Evolutionary conservation across 2,888 invertebrate species (phyloP).

Genomic region (Nipponacmea schrenckii): DNA sequence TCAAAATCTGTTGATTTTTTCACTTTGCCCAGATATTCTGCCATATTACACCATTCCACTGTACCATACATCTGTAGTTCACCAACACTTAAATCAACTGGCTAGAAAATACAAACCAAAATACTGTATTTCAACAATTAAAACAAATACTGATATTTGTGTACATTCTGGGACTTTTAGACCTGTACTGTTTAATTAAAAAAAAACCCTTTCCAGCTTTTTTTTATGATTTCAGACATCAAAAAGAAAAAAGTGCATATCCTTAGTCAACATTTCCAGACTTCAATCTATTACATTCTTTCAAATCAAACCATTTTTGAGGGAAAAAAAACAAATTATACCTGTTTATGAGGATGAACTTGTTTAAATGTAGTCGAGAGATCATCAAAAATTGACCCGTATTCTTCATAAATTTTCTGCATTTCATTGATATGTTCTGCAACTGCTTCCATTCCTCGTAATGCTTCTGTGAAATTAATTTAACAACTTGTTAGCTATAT

Average conservation of each 20-base stretch:
- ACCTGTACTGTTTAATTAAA: too few relatives aligned
- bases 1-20: constrained; percentile 95
- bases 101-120: constrained; percentile 37
- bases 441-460: constrained; percentile 93
- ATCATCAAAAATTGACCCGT: constrained; percentile 98
- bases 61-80: constrained; percentile 97
- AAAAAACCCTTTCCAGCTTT: background rate
- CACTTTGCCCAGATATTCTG: constrained; percentile 96
- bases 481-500: background rate
- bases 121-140: background rate
- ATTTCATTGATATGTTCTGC: constrained; percentile 99
- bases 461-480: constrained; percentile 47
- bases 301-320: too few relatives aligned
- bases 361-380: constrained; percentile 70
- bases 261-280: too few relatives aligned
- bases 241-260: too few relatives aligned
- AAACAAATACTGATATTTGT: too few relatives aligned
- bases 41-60: constrained; percentile 97
- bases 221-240: too few relatives aligned
- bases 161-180: too few relatives aligned
- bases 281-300: background rate
- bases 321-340: constrained; percentile 18
- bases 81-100: constrained; percentile 94
- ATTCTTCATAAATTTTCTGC: constrained; percentile 99
- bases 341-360: constrained; percentile 56